Evolutionary conservation across 2,888 invertebrate species (phyloP).

Genomic region (Phoenoteleia sp.): DNA sequence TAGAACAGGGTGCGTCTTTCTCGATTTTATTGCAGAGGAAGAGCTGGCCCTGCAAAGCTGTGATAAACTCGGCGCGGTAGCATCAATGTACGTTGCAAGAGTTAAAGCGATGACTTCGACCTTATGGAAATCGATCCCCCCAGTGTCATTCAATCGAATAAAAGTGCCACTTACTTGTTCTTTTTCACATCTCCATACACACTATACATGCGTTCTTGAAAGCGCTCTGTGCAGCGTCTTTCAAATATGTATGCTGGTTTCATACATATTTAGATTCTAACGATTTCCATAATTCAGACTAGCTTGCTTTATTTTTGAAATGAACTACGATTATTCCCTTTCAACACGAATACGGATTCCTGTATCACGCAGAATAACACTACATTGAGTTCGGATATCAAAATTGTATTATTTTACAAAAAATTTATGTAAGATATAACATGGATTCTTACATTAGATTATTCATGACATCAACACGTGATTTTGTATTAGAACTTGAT

Average conservation of each 20-base stretch:
- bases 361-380: too few species aligned
- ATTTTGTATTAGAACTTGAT: too few species aligned
- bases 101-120: slow-evolving; percentile 37
- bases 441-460: too few species aligned
- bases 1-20: slow-evolving; percentile 65
- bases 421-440: too few species aligned
- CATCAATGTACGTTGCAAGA: too few species aligned
- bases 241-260: slow-evolving; percentile 34
- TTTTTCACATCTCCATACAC: slow-evolving; percentile 11
- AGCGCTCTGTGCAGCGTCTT: slow-evolving; percentile 32
- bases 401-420: too few species aligned
- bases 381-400: too few species aligned
- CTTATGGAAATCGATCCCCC: slow-evolving; percentile 63
- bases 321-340: slow-evolving; percentile 42
- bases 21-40: slow-evolving; percentile 73
- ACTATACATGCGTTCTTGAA: slow-evolving; percentile 21
- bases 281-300: slow-evolving; percentile 74
- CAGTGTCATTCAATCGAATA: slow-evolving; percentile 52
- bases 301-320: slow-evolving; percentile 55
- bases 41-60: slow-evolving; percentile 25
- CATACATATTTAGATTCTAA: slow-evolving; percentile 79
- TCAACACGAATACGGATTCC: too few species aligned
- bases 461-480: too few species aligned
- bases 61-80: slow-evolving; percentile 21
- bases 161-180: slow-evolving; percentile 31